Percentiles rank a stretch among this genome's conserved stretches.
These are phyloP conservation scores for Apaloderma vittatum DNA, from an alignment of 2,113 vertebrate genomes.

Conservation along the genomic window DNA sequence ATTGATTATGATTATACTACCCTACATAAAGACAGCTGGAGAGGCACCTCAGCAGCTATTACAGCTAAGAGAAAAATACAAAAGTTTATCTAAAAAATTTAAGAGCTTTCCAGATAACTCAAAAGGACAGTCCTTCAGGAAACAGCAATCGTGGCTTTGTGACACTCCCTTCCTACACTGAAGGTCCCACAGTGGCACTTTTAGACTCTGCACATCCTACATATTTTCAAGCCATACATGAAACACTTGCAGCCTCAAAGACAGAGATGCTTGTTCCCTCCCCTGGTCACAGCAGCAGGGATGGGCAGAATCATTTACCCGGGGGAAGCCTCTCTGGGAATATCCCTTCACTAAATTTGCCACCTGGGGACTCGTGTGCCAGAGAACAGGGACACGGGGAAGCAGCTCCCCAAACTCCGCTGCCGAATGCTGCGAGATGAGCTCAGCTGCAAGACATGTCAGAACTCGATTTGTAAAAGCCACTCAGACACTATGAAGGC, in stretches of 20 bases:
- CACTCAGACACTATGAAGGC: fast-evolving
- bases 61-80: background rate
- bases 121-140: background rate
- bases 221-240: background rate
- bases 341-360: background rate
- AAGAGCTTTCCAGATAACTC: background rate
- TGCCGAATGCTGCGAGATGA: fast-evolving
- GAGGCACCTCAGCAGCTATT: background rate
- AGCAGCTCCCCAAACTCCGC: background rate
- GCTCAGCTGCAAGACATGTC: background rate
- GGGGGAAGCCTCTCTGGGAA: background rate
- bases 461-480: background rate
- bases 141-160: background rate
- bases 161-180: background rate
- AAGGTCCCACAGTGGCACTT: background rate
- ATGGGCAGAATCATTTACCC: too few species aligned
- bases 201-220: too few species aligned
- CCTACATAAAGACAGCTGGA: background rate
- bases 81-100: background rate
- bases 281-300: background rate
- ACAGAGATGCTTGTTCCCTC: background rate
- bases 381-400: background rate
- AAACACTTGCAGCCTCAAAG: background rate
- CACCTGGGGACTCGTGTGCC: too few species aligned
- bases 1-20: background rate